phyloP scores from a whole-genome alignment of 2,113 vertebrate species.

The Dicrurus megarhynchus region DNA sequence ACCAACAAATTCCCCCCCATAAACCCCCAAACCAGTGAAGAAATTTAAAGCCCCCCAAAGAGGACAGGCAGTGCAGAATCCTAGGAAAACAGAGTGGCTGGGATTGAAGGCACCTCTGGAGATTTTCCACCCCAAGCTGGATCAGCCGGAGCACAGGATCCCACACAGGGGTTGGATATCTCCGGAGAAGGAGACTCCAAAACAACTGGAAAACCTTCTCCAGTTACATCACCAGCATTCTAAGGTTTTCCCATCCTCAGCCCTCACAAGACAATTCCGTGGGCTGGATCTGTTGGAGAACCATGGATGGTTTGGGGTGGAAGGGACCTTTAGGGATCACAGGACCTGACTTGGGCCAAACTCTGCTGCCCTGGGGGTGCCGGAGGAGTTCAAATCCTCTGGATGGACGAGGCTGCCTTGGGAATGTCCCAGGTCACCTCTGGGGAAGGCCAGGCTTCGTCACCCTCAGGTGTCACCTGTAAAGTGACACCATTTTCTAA shows the following conservation, averaged over 20 bases:
- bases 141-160: background rate
- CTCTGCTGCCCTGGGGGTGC: background rate
- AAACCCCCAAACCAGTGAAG: no score
- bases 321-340: background rate
- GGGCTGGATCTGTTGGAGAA: background rate
- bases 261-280: rapidly evolving
- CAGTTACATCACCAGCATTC: background rate
- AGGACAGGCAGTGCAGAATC: background rate
- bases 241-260: background rate
- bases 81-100: background rate
- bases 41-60: rapidly evolving
- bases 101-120: background rate
- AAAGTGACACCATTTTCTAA: background rate
- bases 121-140: rapidly evolving
- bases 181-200: background rate
- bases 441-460: background rate
- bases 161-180: rapidly evolving
- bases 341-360: background rate
- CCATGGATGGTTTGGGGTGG: background rate
- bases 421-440: background rate
- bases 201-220: background rate
- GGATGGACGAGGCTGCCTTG: background rate
- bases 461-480: rapidly evolving
- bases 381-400: background rate
- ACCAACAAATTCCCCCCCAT: background rate